These are phyloP conservation scores for Melieria crassipennis DNA, from an alignment of 2,888 invertebrate genomes.

Conservation along the genomic window DNA sequence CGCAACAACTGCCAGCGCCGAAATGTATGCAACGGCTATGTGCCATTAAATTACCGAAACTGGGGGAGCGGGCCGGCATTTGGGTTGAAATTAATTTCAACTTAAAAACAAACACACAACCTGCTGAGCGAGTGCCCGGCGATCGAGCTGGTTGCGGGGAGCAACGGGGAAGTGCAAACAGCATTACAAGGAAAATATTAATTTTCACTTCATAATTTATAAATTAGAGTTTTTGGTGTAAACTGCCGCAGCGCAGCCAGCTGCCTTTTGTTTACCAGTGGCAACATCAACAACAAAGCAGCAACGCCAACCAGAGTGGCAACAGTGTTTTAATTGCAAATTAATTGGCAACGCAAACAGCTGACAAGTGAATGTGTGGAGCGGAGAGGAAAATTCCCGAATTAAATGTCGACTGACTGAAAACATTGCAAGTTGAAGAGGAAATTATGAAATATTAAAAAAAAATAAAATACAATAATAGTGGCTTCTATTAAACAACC, in stretches of 20 bases:
- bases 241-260: not conserved
- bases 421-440: too few species aligned
- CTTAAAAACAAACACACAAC: too few species aligned
- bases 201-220: slow-evolving; percentile 29
- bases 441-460: too few species aligned
- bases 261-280: not conserved
- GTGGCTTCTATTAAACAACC: too few species aligned
- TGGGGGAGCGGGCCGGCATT: too few species aligned
- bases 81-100: too few species aligned
- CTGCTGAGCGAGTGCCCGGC: too few species aligned
- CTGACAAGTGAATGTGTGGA: not conserved
- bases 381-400: too few species aligned
- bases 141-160: not conserved
- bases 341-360: not conserved
- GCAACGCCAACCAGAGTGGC: not conserved
- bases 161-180: not conserved
- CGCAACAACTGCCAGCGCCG: not conserved
- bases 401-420: too few species aligned
- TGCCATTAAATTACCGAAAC: too few species aligned
- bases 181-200: slow-evolving; percentile 25
- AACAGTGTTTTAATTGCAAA: not conserved
- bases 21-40: too few species aligned
- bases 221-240: slow-evolving; percentile 16
- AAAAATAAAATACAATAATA: too few species aligned
- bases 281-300: not conserved